A percentile compares a stretch with the other conserved stretches of the same genome.
These are phyloP conservation scores for Ceratoteleas bidentatus DNA, from an alignment of 1,140 invertebrate species.

Conservation along the genomic window DNA sequence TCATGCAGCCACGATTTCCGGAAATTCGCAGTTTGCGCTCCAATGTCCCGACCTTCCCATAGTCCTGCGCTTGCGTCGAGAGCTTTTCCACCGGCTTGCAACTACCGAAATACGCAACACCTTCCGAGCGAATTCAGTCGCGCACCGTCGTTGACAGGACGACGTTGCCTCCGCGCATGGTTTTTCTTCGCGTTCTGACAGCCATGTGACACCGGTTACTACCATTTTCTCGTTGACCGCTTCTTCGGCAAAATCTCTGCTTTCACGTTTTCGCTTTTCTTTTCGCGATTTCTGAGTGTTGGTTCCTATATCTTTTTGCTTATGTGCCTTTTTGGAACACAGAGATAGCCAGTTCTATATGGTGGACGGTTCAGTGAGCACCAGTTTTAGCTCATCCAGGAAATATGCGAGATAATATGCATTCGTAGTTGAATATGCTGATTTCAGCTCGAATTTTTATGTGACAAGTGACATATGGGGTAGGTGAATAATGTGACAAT, in stretches of 20 bases:
- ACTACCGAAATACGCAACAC: conserved; percentile 69
- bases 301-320: too few species aligned
- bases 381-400: too few species aligned
- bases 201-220: conserved; percentile 68
- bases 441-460: conserved; percentile 39
- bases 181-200: conserved; percentile 1
- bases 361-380: too few species aligned
- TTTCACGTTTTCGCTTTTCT: too few species aligned
- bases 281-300: too few species aligned
- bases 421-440: conserved; percentile 49
- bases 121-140: conserved; percentile 70
- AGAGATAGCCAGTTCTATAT: too few species aligned
- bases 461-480: conserved; percentile 63
- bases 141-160: conserved; percentile 72
- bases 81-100: conserved; percentile 50
- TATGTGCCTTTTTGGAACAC: too few species aligned
- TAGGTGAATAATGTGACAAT: conserved; percentile 77
- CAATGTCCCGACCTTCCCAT: conserved; percentile 60
- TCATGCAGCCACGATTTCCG: conserved; percentile 70
- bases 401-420: conserved; percentile 25
- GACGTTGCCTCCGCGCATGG: conserved; percentile 40
- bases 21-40: conserved; percentile 71
- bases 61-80: conserved; percentile 64
- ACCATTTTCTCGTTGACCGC: background rate
- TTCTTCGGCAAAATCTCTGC: too few species aligned